phyloP scores from a whole-genome alignment of 2,888 invertebrate genomes.

The Diarsia brunnea region DNA sequence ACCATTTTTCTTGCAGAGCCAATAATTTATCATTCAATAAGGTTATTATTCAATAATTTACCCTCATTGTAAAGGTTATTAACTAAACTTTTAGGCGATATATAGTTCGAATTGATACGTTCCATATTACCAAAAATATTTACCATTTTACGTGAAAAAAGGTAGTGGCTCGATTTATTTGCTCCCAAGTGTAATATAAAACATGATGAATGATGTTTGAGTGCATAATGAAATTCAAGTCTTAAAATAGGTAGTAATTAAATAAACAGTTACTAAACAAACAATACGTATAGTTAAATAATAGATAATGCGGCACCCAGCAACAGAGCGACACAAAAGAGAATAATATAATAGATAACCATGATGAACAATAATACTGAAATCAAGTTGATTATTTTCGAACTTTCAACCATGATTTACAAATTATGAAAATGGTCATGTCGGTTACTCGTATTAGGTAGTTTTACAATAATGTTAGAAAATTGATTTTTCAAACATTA shows the following conservation, averaged over 20 bases:
- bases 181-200: too few species aligned
- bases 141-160: too few species aligned
- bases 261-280: background rate
- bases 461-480: too few species aligned
- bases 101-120: too few species aligned
- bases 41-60: too few species aligned
- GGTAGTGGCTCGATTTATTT: too few species aligned
- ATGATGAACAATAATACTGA: background rate
- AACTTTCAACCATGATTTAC: background rate
- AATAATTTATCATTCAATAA: too few species aligned
- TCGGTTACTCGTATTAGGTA: too few species aligned
- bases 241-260: background rate
- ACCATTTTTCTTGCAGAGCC: too few species aligned
- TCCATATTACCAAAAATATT: too few species aligned
- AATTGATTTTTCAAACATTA: background rate
- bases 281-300: background rate
- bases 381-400: background rate
- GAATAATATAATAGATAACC: background rate
- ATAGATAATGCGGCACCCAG: background rate
- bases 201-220: slow-evolving; percentile 1
- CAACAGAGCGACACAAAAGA: background rate
- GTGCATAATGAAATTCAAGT: background rate
- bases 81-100: too few species aligned
- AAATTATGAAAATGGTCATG: background rate
- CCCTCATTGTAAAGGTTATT: too few species aligned